These are phyloP conservation scores for Chymomyza costata DNA, from an alignment of 1,140 invertebrate species.

Conservation along the genomic window DNA sequence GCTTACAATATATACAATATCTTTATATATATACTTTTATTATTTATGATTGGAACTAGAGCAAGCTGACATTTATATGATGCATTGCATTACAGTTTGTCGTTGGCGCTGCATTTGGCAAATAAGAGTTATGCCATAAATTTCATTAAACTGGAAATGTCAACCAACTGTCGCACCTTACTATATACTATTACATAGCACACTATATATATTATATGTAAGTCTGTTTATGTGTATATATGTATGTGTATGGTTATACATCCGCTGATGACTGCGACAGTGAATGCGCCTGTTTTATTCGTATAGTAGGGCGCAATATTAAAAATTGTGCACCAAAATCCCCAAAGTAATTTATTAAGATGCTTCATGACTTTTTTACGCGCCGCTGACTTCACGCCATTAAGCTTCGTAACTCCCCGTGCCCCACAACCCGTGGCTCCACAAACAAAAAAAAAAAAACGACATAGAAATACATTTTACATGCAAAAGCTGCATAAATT, in stretches of 20 bases:
- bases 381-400: conserved; percentile 69
- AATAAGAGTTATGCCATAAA: conserved; percentile 74
- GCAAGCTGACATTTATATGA: conserved; percentile 44
- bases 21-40: too few relatives aligned
- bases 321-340: conserved; percentile 74
- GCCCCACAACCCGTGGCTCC: conserved; percentile 49
- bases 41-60: not conserved
- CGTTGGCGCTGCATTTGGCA: conserved; percentile 72
- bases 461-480: conserved; percentile 26
- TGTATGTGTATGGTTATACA: conserved; percentile 31
- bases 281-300: not conserved
- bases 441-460: not conserved
- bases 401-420: too few relatives aligned
- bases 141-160: conserved; percentile 73
- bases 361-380: conserved; percentile 73
- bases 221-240: conserved; percentile 4
- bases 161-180: conserved; percentile 57
- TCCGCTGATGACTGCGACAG: conserved; percentile 25
- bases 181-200: not conserved
- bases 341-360: conserved; percentile 75
- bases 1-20: conserved; percentile 8
- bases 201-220: not conserved
- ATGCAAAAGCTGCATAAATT: conserved; percentile 55
- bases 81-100: conserved; percentile 61
- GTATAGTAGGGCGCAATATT: conserved; percentile 58